Percentiles rank a stretch among this genome's conserved stretches.
These are phyloP conservation scores for Phrynocephalus forsythii DNA, from an alignment of 2,797 vertebrate species.

Conservation along the genomic window DNA sequence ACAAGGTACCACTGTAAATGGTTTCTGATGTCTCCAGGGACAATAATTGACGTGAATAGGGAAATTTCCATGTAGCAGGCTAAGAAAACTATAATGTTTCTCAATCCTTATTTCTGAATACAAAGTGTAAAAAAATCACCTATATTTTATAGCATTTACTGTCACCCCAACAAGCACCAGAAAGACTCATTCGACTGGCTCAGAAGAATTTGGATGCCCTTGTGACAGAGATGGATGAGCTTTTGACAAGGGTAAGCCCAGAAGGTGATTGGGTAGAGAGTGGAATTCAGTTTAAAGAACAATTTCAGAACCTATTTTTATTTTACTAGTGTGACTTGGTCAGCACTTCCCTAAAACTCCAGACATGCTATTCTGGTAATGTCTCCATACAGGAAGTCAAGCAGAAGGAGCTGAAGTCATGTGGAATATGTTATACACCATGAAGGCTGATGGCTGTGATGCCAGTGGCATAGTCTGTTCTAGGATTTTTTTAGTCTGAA, in stretches of 20 bases:
- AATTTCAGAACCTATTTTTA: background rate
- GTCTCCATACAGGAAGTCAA: too few species aligned
- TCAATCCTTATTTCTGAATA: conserved; percentile 37
- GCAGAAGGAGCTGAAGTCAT: background rate
- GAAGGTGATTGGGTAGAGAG: conserved; percentile 27
- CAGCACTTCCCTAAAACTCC: background rate
- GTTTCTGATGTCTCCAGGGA: conserved; percentile 29
- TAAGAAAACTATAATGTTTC: conserved; percentile 18
- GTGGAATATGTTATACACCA: background rate
- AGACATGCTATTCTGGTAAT: background rate
- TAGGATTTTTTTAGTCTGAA: too few species aligned
- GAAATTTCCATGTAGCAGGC: background rate
- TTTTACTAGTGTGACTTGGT: background rate
- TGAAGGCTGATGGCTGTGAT: too few species aligned
- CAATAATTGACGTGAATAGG: conserved; percentile 28
- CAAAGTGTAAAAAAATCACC: conserved; percentile 57
- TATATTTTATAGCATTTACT: conserved; percentile 86
- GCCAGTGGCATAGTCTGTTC: too few species aligned
- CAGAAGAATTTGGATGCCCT: conserved; percentile 91
- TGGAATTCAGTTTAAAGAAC: conserved; percentile 41
- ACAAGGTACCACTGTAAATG: background rate
- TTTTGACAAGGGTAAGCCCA: conserved; percentile 89
- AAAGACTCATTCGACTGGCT: conserved; percentile 91
- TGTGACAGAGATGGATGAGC: conserved; percentile 94
- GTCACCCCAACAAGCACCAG: conserved; percentile 92